A percentile compares a stretch with the other conserved stretches of the same genome.
These are phyloP conservation scores for Stegodyphus mimosarum DNA, from an alignment of 1,140 invertebrate species.

Conservation along the genomic window DNA sequence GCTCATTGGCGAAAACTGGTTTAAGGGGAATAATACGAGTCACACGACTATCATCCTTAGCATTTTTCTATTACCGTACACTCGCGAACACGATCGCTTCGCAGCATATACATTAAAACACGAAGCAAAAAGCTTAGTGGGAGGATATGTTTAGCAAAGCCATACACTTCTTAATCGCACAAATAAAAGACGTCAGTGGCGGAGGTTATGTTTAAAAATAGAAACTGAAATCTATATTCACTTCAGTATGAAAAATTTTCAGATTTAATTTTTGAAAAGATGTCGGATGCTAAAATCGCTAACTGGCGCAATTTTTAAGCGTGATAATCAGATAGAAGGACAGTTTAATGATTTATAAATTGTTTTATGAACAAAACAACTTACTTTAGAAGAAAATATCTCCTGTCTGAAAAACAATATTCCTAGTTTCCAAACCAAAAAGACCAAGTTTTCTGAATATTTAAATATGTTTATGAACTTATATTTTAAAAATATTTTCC, in stretches of 20 bases:
- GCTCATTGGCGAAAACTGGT: conserved; percentile 32
- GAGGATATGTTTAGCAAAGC: conserved; percentile 21
- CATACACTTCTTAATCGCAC: conserved; percentile 35
- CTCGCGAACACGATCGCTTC: conserved; percentile 42
- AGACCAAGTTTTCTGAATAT: no score
- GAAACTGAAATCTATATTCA: conserved; percentile 47
- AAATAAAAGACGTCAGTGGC: conserved; percentile 41
- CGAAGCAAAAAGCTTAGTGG: conserved; percentile 4
- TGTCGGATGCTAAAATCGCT: neutral
- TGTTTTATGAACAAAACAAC: no score
- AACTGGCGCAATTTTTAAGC: neutral
- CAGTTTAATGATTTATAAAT: no score
- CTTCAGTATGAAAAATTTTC: neutral
- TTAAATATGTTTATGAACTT: no score
- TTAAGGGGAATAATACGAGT: conserved; percentile 35
- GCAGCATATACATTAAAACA: neutral
- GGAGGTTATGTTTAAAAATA: conserved; percentile 45
- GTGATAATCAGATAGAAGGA: no score
- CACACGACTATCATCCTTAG: conserved; percentile 44
- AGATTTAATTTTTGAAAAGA: neutral
- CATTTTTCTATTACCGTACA: conserved; percentile 41
- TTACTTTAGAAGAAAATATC: no score
- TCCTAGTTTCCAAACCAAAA: no score
- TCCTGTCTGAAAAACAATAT: no score
- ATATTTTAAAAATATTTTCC: no score